Conservation (phyloP, 2,888 invertebrate genomes). For the Tipula helvola region DNA sequence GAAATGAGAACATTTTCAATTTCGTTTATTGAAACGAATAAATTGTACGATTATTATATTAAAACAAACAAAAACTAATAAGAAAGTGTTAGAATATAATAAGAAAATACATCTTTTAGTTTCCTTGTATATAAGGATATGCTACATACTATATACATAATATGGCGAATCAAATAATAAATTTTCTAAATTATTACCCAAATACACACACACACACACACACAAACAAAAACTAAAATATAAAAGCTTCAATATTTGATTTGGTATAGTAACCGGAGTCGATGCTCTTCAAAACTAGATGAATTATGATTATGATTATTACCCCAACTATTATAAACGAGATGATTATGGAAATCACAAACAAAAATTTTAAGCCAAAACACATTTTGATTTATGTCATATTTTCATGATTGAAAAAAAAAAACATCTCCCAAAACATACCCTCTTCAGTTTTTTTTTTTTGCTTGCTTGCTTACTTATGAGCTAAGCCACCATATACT, state of each 20-base stretch:
- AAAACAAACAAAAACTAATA: background rate
- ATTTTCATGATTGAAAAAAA: background rate
- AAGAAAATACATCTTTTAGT: background rate
- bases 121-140: background rate
- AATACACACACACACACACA: background rate
- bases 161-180: background rate
- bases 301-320: conserved; percentile 4
- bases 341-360: background rate
- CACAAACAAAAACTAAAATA: background rate
- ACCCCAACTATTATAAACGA: background rate
- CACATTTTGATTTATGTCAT: background rate
- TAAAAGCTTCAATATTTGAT: background rate
- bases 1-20: background rate
- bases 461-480: background rate
- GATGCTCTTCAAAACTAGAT: background rate
- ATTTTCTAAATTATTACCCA: background rate
- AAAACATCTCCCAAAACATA: background rate
- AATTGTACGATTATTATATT: background rate
- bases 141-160: background rate
- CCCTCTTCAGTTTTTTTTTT: background rate
- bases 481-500: background rate
- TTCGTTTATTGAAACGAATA: background rate
- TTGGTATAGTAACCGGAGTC: background rate
- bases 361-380: background rate
- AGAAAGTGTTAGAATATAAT: background rate